Evolutionary conservation across 2,888 invertebrate genomes (phyloP), one percentile per base, ranked within the genome.

Genomic region (Nemotelus nigrinus): DNA sequence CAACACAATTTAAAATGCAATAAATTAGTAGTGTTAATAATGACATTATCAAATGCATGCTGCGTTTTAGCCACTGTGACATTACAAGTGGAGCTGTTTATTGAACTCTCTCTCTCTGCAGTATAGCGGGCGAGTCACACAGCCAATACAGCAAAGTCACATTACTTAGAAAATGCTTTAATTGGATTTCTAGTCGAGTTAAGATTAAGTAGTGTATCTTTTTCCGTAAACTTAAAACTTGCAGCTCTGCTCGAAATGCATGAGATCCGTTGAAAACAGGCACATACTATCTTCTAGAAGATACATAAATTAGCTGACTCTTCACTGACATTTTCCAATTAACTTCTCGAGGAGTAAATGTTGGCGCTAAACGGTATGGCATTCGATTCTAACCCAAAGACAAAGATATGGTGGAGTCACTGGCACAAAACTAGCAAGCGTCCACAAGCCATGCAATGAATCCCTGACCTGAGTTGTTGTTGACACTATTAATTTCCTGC

Each of bases 401-500:
- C 5, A 8, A 50, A 50, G 8, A 50, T 50, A 44, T 65, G n/a
- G 10, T 65, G 65, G 4, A 10, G 8, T 63, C 63, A 6, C 8
- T 41, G 63, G 39, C 7, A 63, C 5, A 0, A 0, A 8, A 63
- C 41, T 41, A 39, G 41, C 41, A 39, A 63, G n/a, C 44, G 41
- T 65, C 5, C n/a, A 65, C 47, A 45, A 47, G 65, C 10, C 44
- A 47, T 41, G 41, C n/a, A 8, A 10, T 41, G 47, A n/a, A 70
- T 53, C 55, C 70, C 41, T 55, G 70, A 70, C 70, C 70, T 70
- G 70, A 70, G 50, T 25, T 25, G 25, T 55, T 70, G 70, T 70
- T 70, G 70, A 70, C 70, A 70, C 70, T 55, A 70, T 70, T 70
- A 70, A 68, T 70, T 70, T 70, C 43, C 53, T 53, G 53, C 53